These are phyloP conservation scores for Channallabes apus DNA, from an alignment of 2,797 vertebrate species.

Conservation along the genomic window DNA sequence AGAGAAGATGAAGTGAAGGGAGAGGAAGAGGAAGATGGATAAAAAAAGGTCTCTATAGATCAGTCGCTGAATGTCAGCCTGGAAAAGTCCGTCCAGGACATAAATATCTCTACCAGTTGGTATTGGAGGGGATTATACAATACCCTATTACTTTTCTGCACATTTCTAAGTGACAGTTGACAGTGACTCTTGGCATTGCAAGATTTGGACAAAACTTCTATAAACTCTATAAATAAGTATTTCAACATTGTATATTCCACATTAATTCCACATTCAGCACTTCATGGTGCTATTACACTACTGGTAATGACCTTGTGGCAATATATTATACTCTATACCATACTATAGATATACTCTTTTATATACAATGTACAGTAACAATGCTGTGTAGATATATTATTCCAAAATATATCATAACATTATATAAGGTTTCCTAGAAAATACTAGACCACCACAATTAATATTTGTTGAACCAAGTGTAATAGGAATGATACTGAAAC, in stretches of 20 bases:
- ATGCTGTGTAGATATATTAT: not conserved
- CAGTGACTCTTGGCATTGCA: not conserved
- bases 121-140: slow-evolving; percentile 7
- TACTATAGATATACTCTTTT: too few relatives aligned
- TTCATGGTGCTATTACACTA: too few relatives aligned
- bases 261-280: too few relatives aligned
- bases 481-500: not conserved
- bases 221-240: not conserved
- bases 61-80: not conserved
- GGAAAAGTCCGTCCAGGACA: not conserved
- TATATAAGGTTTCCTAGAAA: not conserved
- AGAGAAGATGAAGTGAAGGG: not conserved
- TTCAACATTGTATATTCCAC: not conserved
- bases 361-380: too few relatives aligned
- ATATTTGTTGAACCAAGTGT: not conserved
- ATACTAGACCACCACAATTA: not conserved
- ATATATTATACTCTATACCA: not conserved
- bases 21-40: slow-evolving; percentile 10
- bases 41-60: not conserved
- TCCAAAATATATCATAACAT: not conserved
- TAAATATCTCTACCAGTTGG: not conserved
- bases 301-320: not conserved
- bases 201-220: not conserved
- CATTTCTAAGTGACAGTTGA: slow-evolving; percentile 3
- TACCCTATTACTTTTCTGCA: slow-evolving; percentile 9